Evolutionary conservation across 2,797 vertebrate species (phyloP).

Genomic region (Labeo calbasu): DNA sequence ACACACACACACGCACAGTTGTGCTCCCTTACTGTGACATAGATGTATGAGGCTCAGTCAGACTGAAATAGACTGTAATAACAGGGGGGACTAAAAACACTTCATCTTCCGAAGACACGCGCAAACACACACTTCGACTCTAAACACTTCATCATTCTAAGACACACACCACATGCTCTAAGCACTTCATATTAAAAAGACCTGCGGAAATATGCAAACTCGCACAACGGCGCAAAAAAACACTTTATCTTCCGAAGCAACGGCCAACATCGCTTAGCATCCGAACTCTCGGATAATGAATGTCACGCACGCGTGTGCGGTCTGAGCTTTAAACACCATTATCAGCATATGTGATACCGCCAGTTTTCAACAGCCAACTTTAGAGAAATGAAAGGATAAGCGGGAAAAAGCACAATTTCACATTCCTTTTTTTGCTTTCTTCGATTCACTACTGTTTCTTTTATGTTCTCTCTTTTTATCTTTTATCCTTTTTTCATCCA

Average conservation of each 20-base stretch:
- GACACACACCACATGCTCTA: conserved; percentile 37
- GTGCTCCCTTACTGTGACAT: conserved; percentile 55
- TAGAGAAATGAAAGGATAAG: not conserved
- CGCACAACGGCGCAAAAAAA: conserved; percentile 12
- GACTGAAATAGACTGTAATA: conserved; percentile 62
- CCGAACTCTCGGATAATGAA: conserved; percentile 44
- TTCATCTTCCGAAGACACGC: conserved; percentile 60
- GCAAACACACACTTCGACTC: conserved; percentile 43
- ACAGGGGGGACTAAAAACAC: conserved; percentile 57
- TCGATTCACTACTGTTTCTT: conserved; percentile 24
- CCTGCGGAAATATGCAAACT: conserved; percentile 22
- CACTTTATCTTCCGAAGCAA: conserved; percentile 52
- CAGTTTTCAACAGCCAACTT: not conserved
- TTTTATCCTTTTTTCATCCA: conserved; percentile 57
- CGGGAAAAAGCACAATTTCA: not conserved
- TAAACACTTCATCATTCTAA: conserved; percentile 57
- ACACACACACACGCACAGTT: conserved; percentile 37
- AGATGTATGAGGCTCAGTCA: conserved; percentile 59
- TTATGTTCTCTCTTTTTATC: conserved; percentile 40
- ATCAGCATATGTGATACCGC: not conserved
- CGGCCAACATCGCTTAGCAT: conserved; percentile 39
- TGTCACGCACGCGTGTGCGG: conserved; percentile 9
- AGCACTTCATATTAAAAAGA: conserved; percentile 48
- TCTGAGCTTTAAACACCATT: conserved; percentile 21
- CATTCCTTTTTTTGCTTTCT: conserved; percentile 12